phyloP scores from a whole-genome alignment of 2,797 vertebrate genomes.

The Eremophila alpestris region DNA sequence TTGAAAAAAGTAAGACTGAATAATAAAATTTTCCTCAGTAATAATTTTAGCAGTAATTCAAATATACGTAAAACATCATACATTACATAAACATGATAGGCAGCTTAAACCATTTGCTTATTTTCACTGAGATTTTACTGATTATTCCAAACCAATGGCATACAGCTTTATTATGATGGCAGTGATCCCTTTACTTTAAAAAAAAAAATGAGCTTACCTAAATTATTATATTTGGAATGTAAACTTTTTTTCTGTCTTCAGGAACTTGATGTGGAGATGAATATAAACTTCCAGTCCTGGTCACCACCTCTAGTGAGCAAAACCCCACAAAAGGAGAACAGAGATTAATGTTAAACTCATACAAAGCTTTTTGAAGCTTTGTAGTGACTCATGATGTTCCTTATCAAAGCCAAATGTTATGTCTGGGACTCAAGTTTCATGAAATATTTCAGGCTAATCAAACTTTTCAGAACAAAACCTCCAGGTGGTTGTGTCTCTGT shows the following conservation, averaged over 20 bases:
- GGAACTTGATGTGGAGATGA: neutral
- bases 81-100: neutral
- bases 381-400: neutral
- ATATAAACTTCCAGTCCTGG: neutral
- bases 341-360: neutral
- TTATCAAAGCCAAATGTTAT: neutral
- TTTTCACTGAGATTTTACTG: neutral
- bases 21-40: neutral
- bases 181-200: neutral
- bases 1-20: neutral
- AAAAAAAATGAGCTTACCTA: neutral
- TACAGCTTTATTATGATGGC: neutral
- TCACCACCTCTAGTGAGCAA: neutral
- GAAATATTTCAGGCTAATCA: neutral
- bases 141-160: neutral
- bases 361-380: neutral
- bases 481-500: neutral
- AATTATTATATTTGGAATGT: neutral
- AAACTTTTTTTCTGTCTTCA: fast-evolving
- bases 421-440: neutral
- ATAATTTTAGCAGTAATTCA: neutral
- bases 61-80: neutral
- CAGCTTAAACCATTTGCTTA: neutral
- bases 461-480: neutral
- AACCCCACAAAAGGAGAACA: neutral